Evolutionary conservation across 2,113 vertebrate genomes (phyloP).

Genomic region (Oxyura jamaicensis): DNA sequence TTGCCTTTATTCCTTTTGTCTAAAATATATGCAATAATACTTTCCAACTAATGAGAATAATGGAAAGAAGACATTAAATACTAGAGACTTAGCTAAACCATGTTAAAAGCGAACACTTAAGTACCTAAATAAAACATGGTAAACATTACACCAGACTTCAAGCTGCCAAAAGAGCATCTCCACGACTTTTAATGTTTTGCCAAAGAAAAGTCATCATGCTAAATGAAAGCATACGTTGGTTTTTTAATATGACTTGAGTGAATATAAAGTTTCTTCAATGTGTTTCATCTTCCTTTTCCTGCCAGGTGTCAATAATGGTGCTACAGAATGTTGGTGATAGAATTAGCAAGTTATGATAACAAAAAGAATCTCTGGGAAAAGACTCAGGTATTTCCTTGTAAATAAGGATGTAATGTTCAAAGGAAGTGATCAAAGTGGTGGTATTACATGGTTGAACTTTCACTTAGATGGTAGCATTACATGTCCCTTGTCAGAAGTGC

Average conservation of each 20-base stretch:
- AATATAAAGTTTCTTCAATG: background rate
- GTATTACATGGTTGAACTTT: background rate
- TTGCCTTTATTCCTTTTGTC: background rate
- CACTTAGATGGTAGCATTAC: background rate
- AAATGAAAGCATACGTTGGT: background rate
- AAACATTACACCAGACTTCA: background rate
- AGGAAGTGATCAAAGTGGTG: background rate
- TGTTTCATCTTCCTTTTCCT: background rate
- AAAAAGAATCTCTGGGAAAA: background rate
- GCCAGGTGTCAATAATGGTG: background rate
- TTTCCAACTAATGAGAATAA: background rate
- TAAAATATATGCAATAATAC: background rate
- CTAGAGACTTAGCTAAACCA: background rate
- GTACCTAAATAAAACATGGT: background rate
- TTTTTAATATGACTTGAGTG: background rate
- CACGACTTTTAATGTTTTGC: background rate
- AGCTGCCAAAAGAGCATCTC: background rate
- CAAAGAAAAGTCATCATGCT: background rate
- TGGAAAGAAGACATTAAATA: background rate
- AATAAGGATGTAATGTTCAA: background rate
- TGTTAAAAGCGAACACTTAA: background rate
- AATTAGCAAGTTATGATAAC: background rate
- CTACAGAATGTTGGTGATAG: background rate
- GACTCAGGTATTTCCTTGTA: slow-evolving; percentile 30
- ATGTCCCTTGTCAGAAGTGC: background rate